phyloP scores from a whole-genome alignment of 1,140 invertebrate species.

The Zaprionus nigranus region DNA sequence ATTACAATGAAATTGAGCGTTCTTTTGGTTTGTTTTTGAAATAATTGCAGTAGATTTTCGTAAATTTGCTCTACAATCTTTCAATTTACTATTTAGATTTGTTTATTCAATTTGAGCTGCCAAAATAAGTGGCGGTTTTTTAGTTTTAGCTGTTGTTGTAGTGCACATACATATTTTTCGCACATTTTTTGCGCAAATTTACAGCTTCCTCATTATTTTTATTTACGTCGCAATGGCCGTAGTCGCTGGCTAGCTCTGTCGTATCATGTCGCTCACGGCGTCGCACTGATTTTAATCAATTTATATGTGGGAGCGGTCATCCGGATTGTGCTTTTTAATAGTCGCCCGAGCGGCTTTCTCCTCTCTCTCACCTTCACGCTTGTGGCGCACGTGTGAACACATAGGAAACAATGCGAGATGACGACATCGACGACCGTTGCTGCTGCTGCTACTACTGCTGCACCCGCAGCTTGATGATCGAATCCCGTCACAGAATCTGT shows the following conservation, averaged over 20 bases:
- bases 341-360: conserved; percentile 4
- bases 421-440: conserved; percentile 30
- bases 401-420: conserved; percentile 51
- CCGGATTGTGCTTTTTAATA: conserved; percentile 40
- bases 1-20: conserved; percentile 15
- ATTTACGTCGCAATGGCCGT: conserved; percentile 36
- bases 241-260: conserved; percentile 1
- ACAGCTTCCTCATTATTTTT: conserved; percentile 73
- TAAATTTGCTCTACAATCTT: conserved; percentile 37
- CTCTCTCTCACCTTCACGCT: conserved; percentile 1
- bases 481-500: conserved; percentile 37
- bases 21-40: background rate
- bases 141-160: conserved; percentile 1
- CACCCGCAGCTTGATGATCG: conserved; percentile 20
- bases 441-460: conserved; percentile 22
- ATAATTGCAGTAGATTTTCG: conserved; percentile 16
- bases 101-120: conserved; percentile 26
- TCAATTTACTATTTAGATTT: conserved; percentile 24
- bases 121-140: conserved; percentile 15
- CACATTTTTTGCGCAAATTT: conserved; percentile 73
- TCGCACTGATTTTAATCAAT: conserved; percentile 62
- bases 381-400: conserved; percentile 43
- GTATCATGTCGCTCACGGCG: conserved; percentile 46
- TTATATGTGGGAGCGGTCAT: conserved; percentile 52
- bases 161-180: conserved; percentile 49